Conservation (phyloP, 2,797 vertebrate genomes). For the Ptychobarbus kaznakovi region DNA sequence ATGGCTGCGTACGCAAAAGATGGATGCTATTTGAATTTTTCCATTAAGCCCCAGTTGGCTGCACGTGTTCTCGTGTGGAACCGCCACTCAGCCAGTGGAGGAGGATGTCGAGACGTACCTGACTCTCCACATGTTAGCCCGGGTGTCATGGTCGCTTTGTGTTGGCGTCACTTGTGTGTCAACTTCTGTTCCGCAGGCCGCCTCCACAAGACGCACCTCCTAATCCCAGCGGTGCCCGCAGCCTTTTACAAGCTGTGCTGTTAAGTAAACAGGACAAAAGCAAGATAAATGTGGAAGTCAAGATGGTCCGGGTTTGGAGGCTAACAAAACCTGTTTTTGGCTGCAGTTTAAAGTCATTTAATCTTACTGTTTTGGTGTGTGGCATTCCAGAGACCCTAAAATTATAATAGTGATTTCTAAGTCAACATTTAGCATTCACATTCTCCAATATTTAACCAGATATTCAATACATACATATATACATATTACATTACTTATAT, state of each 20-base stretch:
- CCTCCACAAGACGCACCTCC: conserved; percentile 59
- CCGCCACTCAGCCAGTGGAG: conserved; percentile 58
- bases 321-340: not conserved
- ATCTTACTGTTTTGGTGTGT: not conserved
- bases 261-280: conserved; percentile 58
- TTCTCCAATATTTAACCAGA: not conserved
- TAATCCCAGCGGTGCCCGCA: conserved; percentile 56
- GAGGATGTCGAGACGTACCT: conserved; percentile 56
- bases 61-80: conserved; percentile 73
- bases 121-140: conserved; percentile 48
- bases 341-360: not conserved
- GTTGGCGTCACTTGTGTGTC: conserved; percentile 61
- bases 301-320: not conserved
- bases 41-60: conserved; percentile 66
- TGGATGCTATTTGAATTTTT: conserved; percentile 73
- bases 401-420: not conserved
- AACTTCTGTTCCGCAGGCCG: conserved; percentile 60
- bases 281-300: conserved; percentile 11
- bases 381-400: not conserved
- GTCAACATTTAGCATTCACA: not conserved
- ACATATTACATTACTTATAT: no score
- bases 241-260: conserved; percentile 51
- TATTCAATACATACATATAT: not conserved
- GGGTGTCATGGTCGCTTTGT: conserved; percentile 59
- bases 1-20: conserved; percentile 64